Conservation (phyloP, 2,113 vertebrate genomes). For the Benitochromis conjunctus region DNA sequence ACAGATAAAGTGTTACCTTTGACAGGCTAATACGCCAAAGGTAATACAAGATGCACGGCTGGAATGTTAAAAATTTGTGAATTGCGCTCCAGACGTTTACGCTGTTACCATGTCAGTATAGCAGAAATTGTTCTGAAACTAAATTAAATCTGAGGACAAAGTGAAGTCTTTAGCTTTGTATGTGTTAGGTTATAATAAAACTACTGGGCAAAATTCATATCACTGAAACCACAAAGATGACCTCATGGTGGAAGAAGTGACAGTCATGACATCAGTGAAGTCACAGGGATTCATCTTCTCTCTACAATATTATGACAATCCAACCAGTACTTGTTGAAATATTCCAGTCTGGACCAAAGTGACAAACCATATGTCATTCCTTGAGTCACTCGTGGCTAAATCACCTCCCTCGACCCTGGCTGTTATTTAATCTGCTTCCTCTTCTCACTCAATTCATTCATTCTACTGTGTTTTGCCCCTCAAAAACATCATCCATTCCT, state of each 20-base stretch:
- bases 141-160: neutral
- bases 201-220: neutral
- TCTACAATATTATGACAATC: neutral
- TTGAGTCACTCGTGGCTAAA: neutral
- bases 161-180: neutral
- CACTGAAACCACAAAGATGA: neutral
- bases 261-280: neutral
- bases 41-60: neutral
- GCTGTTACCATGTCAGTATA: no score
- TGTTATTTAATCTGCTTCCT: neutral
- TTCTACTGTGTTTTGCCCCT: neutral
- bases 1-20: neutral
- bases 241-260: neutral
- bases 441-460: neutral
- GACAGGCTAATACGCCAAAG: neutral
- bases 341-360: neutral
- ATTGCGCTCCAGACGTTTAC: neutral
- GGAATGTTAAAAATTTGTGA: neutral
- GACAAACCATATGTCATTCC: neutral
- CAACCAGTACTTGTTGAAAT: neutral
- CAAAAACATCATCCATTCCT: constrained; percentile 12
- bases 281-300: neutral
- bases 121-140: no score
- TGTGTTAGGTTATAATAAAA: neutral
- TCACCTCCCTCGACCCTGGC: neutral